phyloP scores from a whole-genome alignment of 2,888 invertebrate genomes.

The Pilophorus perplexus region DNA sequence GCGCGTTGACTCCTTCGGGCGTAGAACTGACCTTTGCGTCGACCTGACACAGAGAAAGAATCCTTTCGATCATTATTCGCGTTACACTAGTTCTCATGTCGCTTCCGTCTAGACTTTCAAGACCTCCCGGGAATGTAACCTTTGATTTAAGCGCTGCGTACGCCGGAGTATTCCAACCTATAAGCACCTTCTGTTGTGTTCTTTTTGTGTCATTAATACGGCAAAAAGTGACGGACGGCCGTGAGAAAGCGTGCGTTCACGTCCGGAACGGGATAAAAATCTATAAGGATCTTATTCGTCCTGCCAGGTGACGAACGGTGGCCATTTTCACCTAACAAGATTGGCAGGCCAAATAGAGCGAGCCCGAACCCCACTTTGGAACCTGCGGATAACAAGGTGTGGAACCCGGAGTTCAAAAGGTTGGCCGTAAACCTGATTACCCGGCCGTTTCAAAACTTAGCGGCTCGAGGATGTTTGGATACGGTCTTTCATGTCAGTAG shows the following conservation, averaged over 20 bases:
- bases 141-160: slow-evolving; percentile 15
- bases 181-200: slow-evolving; percentile 9
- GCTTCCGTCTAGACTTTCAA: slow-evolving; percentile 21
- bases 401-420: neutral
- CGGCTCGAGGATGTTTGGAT: too few relatives aligned
- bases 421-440: neutral
- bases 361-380: neutral
- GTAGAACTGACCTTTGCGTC: slow-evolving; percentile 14
- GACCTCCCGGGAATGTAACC: slow-evolving; percentile 32
- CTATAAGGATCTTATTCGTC: neutral
- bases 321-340: neutral
- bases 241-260: slow-evolving; percentile 15
- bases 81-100: slow-evolving; percentile 33
- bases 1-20: slow-evolving; percentile 4
- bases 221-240: slow-evolving; percentile 7
- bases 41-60: neutral
- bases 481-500: too few relatives aligned
- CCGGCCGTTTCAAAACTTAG: too few relatives aligned
- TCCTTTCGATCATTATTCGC: slow-evolving; percentile 13
- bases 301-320: neutral
- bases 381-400: neutral
- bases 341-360: slow-evolving; percentile 2
- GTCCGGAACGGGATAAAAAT: neutral
- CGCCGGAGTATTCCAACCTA: slow-evolving; percentile 11
- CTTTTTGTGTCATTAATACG: neutral